These are phyloP conservation scores for Rhinoraja longicauda DNA, from an alignment of 2,797 vertebrate species.

Conservation along the genomic window DNA sequence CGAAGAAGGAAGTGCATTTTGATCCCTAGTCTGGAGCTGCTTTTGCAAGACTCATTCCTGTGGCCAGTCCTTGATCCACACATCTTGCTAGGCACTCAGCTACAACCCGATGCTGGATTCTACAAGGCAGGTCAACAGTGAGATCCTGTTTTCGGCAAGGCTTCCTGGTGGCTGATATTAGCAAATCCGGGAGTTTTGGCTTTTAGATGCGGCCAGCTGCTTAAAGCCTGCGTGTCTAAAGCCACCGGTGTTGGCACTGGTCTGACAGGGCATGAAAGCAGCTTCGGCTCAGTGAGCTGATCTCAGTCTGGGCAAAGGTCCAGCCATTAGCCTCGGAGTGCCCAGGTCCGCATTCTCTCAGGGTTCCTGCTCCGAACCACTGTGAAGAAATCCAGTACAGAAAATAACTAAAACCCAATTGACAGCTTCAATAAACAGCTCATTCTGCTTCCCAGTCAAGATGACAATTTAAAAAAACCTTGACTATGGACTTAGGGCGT, in stretches of 20 bases:
- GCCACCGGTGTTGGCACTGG: background rate
- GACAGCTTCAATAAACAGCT: background rate
- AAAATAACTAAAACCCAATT: background rate
- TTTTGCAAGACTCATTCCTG: background rate
- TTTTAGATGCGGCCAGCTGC: background rate
- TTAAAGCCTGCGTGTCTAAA: background rate
- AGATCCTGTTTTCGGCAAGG: background rate
- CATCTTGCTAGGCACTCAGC: background rate
- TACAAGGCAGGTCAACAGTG: background rate
- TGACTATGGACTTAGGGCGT: background rate
- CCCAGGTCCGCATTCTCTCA: background rate
- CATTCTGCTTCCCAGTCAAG: background rate
- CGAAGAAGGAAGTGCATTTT: slow-evolving; percentile 10
- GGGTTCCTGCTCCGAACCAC: background rate
- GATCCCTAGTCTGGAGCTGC: background rate
- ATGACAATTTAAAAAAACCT: background rate
- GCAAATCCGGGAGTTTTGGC: background rate
- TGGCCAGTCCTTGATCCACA: background rate
- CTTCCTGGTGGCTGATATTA: background rate
- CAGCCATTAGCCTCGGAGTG: background rate
- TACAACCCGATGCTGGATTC: background rate
- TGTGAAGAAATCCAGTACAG: background rate
- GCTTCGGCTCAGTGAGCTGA: slow-evolving; percentile 14
- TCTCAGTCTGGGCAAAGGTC: background rate
- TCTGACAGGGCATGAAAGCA: background rate